phyloP scores from a whole-genome alignment of 1,140 invertebrate genomes.

The Atta colombica region DNA sequence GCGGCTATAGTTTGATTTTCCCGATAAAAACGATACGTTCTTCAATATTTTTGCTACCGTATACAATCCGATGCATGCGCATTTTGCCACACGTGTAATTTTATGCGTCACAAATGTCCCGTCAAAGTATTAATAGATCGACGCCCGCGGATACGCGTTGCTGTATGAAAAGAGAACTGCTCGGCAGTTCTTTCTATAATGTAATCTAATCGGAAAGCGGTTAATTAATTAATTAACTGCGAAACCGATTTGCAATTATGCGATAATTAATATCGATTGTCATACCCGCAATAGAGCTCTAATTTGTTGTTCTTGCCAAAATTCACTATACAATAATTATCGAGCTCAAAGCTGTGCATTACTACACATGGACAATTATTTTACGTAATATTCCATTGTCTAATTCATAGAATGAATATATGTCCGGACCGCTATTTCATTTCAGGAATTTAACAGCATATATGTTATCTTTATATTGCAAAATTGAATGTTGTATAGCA shows the following conservation, averaged over 20 bases:
- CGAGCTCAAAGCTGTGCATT: conserved; percentile 43
- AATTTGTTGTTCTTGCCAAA: conserved; percentile 50
- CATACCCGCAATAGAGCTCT: conserved; percentile 31
- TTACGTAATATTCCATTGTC: conserved; percentile 17
- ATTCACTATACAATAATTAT: conserved; percentile 48
- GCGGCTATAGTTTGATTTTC: conserved; percentile 34
- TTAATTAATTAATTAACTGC: conserved; percentile 62
- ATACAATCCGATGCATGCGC: conserved; percentile 1
- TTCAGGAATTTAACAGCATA: neutral
- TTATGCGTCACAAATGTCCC: conserved; percentile 24
- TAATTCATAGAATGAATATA: conserved; percentile 25
- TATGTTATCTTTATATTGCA: neutral
- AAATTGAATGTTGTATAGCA: neutral
- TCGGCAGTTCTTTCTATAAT: conserved; percentile 13
- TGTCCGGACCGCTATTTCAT: neutral
- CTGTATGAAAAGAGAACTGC: conserved; percentile 9
- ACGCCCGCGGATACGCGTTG: neutral
- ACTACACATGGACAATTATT: conserved; percentile 11
- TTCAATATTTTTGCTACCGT: conserved; percentile 18
- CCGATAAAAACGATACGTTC: conserved; percentile 44
- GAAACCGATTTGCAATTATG: conserved; percentile 21
- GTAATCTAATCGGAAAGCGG: conserved; percentile 22
- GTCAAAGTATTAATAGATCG: conserved; percentile 43
- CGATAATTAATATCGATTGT: conserved; percentile 55
- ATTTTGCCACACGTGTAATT: conserved; percentile 46